Percentiles rank a stretch among this genome's conserved stretches.
Conservation (phyloP, 2,113 vertebrate species). For the Phalacrocorax carbo region DNA sequence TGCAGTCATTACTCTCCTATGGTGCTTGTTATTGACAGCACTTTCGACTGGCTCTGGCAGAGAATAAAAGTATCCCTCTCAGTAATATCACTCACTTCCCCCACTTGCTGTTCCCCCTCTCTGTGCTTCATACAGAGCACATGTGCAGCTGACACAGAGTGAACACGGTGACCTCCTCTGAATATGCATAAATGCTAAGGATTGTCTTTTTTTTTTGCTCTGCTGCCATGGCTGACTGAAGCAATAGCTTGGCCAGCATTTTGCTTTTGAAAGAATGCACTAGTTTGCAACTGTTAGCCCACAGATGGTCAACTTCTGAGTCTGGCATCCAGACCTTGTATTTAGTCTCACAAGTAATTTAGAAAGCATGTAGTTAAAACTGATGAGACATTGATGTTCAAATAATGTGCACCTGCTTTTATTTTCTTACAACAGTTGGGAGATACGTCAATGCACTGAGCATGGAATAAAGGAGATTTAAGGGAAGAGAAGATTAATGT, state of each 20-base stretch:
- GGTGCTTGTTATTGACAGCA: slow-evolving; percentile 43
- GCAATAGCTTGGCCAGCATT: not conserved
- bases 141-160: slow-evolving; percentile 20
- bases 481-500: not conserved
- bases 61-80: slow-evolving; percentile 46
- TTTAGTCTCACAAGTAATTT: slow-evolving; percentile 12
- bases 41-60: slow-evolving; percentile 37
- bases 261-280: not conserved
- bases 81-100: not conserved
- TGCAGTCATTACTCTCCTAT: slow-evolving; percentile 50
- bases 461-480: not conserved
- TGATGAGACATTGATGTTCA: not conserved
- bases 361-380: not conserved
- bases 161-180: not conserved
- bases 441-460: not conserved
- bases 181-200: slow-evolving; percentile 28
- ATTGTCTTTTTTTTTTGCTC: not conserved
- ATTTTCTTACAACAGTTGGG: not conserved
- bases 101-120: not conserved
- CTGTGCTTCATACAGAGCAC: slow-evolving; percentile 30
- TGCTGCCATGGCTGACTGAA: not conserved
- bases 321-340: not conserved
- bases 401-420: not conserved
- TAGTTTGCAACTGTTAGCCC: not conserved
- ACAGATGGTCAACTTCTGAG: not conserved